Base-by-base conservation (phyloP, 1,140 invertebrate genomes). In the Aricia agestis region DNA sequence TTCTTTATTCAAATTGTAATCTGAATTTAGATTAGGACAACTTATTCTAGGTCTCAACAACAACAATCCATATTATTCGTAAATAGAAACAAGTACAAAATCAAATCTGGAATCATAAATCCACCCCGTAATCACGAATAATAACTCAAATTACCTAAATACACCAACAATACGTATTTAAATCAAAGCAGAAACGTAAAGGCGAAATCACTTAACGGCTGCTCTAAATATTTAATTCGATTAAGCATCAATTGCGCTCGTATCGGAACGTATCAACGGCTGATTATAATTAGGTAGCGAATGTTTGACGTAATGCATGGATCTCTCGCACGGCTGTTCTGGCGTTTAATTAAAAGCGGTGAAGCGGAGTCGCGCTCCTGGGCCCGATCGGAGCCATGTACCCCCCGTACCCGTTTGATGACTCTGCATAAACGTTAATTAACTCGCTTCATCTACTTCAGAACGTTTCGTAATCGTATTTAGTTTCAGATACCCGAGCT, bases 381-480 rank as follows among this genome's bases (percentile, higher is more conserved):
- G 78, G 78, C 76, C 73, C 42, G 75, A 72, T 71, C 72, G 69
- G 66, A 72, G 67, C 76, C 72, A 70, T 71, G 74, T 72, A 73
- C 73, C 73, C 73, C 73, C 76, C 76, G 78, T 52, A 69, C 75
- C 74, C 77, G 81, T 79, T 81, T 83, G 80, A 85, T 84, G 82
- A 85, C 83, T 85, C 77, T 70, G 76, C 81, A 80, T 83, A 83
- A 85, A 83, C 79, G 80, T 80, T 84, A 85, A 87, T 87, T 87
- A 84, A 85, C 81, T 78, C 77, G 79, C 78, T 84, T 76, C 78
- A 83, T 77, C 74, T 69, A 74, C 79, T 70, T 82, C 71, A 69
- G 58, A 69, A 72, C 69, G 72, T 76, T 74, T 73, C 71, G 71
- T 73, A 71, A 74, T 73, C 69, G 68, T 71, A 77, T 75, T 66